Conservation (phyloP, 2,888 invertebrate species). For the Tiliacea aurago region DNA sequence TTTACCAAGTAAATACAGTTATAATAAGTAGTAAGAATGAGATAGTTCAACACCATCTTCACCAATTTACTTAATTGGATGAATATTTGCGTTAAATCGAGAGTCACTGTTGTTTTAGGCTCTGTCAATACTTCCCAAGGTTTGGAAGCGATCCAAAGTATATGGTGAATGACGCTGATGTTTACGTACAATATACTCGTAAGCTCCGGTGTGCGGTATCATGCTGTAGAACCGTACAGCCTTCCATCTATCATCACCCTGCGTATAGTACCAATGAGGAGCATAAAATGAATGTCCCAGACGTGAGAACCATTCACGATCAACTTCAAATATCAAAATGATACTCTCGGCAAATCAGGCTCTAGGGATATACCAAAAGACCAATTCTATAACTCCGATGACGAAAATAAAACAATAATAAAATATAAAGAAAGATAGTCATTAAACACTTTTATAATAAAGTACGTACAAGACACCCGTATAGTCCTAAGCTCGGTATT, state of each 20-base stretch:
- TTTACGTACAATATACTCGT: no score
- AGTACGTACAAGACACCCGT: constrained; percentile 27
- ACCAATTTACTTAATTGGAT: no score
- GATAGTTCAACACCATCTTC: no score
- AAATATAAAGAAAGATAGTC: constrained; percentile 2
- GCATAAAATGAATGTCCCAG: no score
- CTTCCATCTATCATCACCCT: not conserved
- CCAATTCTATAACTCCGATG: not conserved
- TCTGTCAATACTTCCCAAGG: no score
- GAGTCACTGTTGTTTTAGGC: not conserved
- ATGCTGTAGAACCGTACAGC: no score
- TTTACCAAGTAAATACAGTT: no score
- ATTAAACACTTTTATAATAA: constrained; percentile 29
- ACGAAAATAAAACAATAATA: constrained; percentile 15
- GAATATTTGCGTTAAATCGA: no score
- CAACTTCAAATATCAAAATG: not conserved
- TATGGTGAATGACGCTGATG: not conserved
- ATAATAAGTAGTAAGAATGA: no score
- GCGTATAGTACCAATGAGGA: not conserved
- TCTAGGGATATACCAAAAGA: not conserved
- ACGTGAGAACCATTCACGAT: not conserved
- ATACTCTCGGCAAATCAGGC: not conserved
- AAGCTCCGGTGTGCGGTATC: no score
- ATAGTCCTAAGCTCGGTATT: constrained; percentile 36
- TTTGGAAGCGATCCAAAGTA: not conserved